Percentiles rank a stretch among this genome's conserved stretches.
Conservation (phyloP, 2,888 invertebrate genomes). For the Zonitis immaculata region DNA sequence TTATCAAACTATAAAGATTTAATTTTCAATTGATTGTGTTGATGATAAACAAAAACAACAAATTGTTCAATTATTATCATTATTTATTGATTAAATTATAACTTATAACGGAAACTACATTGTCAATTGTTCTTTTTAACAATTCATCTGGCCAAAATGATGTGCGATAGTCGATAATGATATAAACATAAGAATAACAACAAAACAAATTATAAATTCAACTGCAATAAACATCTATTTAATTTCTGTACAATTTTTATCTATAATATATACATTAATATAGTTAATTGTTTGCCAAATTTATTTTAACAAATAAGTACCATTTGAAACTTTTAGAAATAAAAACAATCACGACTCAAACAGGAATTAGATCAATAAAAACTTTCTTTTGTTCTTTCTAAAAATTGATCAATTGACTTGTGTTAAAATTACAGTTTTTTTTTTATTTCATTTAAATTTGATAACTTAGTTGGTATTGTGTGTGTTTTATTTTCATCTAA, state of each 20-base stretch:
- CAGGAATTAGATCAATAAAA: background rate
- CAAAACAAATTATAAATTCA: conserved; percentile 3
- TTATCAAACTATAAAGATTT: conserved; percentile 91
- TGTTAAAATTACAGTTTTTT: too few species aligned
- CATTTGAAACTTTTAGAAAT: conserved; percentile 4
- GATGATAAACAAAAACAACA: too few species aligned
- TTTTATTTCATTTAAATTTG: too few species aligned
- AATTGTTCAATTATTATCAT: conserved; percentile 14
- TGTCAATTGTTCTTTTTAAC: conserved; percentile 1
- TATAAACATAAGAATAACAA: background rate
- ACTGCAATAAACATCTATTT: conserved; percentile 11
- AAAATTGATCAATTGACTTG: too few species aligned
- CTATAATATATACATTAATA: conserved; percentile 7
- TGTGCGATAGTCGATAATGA: too few species aligned
- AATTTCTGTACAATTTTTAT: conserved; percentile 13
- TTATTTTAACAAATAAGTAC: conserved; percentile 11
- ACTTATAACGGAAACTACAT: conserved; percentile 1
- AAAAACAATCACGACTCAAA: background rate
- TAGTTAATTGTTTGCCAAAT: conserved; percentile 1
- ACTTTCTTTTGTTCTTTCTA: too few species aligned
- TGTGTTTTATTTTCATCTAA: too few species aligned
- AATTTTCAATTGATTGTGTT: conserved; percentile 83
- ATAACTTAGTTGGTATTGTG: background rate
- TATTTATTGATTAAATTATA: conserved; percentile 21
- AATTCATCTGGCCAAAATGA: background rate